These are phyloP conservation scores for Hartigia nigra DNA, from an alignment of 2,888 invertebrate genomes.

Conservation along the genomic window DNA sequence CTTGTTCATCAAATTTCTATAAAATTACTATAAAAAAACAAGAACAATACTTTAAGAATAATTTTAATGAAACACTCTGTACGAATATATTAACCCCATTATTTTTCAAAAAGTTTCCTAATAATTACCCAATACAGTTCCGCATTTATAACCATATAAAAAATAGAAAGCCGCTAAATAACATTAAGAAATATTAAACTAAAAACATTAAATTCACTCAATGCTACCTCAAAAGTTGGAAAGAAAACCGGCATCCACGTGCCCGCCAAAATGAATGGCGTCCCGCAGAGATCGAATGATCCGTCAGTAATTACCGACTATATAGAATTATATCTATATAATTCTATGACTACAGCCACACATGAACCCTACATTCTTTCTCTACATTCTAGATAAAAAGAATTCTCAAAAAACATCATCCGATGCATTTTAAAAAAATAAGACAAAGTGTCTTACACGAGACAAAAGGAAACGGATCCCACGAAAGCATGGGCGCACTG, in stretches of 20 bases:
- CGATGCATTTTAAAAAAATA: background rate
- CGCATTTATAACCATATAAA: background rate
- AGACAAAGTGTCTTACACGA: background rate
- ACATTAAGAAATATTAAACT: background rate
- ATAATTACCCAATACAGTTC: background rate
- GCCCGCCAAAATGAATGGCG: conserved; percentile 62
- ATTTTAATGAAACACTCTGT: background rate
- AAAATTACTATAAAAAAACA: background rate
- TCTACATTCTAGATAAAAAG: background rate
- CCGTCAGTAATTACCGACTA: background rate
- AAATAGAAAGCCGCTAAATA: background rate
- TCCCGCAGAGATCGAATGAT: conserved; percentile 39
- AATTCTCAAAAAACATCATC: background rate
- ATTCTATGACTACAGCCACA: background rate
- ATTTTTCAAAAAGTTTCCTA: background rate
- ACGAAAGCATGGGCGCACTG: background rate
- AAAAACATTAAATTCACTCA: background rate
- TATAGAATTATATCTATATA: background rate
- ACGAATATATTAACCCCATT: background rate
- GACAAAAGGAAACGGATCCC: background rate
- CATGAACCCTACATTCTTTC: background rate
- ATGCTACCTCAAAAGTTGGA: background rate
- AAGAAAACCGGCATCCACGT: conserved; percentile 46
- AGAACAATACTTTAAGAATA: background rate
- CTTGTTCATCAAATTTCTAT: background rate